Evolutionary conservation across 2,113 vertebrate genomes (phyloP).

Genomic region (Phaethon lepturus): DNA sequence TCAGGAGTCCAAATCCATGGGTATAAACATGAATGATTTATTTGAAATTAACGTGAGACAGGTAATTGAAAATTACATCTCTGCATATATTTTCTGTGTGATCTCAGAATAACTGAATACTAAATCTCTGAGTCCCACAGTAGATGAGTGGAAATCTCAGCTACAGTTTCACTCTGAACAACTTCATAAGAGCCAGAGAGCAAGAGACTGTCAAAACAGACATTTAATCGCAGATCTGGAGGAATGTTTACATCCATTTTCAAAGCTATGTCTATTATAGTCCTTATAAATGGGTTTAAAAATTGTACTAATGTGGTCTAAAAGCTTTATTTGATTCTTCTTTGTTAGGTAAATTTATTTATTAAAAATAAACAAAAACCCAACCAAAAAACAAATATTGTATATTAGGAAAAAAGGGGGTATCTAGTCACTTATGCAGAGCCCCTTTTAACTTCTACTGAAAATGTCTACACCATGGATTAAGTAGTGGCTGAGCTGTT

Average conservation of each 20-base stretch:
- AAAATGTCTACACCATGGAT: neutral
- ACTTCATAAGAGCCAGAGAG: neutral
- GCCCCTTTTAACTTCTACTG: neutral
- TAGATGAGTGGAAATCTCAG: neutral
- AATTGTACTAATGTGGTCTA: neutral
- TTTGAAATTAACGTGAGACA: neutral
- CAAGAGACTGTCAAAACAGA: neutral
- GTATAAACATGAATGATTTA: neutral
- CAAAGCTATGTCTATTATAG: neutral
- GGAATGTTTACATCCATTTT: neutral
- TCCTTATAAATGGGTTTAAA: neutral
- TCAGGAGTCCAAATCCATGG: neutral
- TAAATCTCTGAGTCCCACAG: neutral
- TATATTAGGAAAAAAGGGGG: neutral
- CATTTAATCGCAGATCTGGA: neutral
- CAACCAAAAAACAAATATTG: rapidly evolving
- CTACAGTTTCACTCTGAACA: neutral
- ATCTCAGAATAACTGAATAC: neutral
- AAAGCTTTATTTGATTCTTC: neutral
- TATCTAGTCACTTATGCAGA: neutral
- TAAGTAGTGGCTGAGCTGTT: neutral
- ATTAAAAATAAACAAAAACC: neutral
- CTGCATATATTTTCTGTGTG: neutral
- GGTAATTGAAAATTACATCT: neutral
- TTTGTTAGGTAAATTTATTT: neutral